Base-by-base conservation (phyloP, 2,113 vertebrate species). In the Tupaia tana region DNA sequence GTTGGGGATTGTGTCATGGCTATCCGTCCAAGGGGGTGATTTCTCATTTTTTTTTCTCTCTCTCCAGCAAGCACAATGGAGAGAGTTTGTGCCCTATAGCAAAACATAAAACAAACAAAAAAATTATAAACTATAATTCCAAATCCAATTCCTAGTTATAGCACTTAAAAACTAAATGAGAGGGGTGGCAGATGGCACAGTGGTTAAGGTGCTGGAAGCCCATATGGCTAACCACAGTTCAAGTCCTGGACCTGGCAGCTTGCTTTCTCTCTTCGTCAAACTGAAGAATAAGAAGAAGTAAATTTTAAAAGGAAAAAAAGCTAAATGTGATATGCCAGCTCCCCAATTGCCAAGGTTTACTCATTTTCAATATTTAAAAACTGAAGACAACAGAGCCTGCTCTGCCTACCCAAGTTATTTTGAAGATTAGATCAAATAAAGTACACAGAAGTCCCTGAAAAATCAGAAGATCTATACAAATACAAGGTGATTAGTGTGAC, bases 391-490 rank as follows among this genome's bases (percentile, higher is more conserved):
- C 8, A 89, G 43, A 63, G 95, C 7, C 89, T 93, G 75, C 16
- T 84, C 24, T 54, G 83, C 74, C 94, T 88, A 81, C 9, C 56
- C 86, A 86, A 86, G 34, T 89, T 94, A 89, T 74, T 95, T 29
- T 77, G 54, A 93, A 25, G 27, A 80, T 67, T 71, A 88, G 67
- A 71, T 88, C 67, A 95, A 67, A 78, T 74, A 92, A 94, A 93
- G 79, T 79, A 74, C 52, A 86, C 11, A 52, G 20, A 94, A 75
- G 64, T 66, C 86, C 91, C 83, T 90, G 83, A 86, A 89, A 94
- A 95, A 93, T 0, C 61, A 52, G 73, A 96, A 83, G 74, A 89
- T 34, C 25, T 95, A 61, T 22, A 95, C 19, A 92, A 90, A 90
- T 71, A 56, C 34, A 94, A 89, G 61, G 83, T 69, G 27, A 92